phyloP scores from a whole-genome alignment of 92 coral and sea anemone genomes.

The Parazoanthus swiftii region DNA sequence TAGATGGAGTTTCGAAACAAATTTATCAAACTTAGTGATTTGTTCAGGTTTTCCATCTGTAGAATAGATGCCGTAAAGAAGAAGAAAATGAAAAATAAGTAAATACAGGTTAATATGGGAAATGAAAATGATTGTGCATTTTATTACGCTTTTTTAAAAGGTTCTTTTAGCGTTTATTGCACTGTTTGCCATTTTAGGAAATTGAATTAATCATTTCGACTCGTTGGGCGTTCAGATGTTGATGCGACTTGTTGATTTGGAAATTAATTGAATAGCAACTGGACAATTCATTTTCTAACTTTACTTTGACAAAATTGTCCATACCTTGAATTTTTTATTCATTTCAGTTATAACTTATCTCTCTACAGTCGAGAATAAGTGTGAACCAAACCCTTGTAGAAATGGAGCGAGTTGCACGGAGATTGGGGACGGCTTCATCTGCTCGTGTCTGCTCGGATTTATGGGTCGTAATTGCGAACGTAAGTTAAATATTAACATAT shows the following conservation, averaged over 20 bases:
- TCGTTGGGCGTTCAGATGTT: not conserved
- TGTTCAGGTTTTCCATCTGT: no score
- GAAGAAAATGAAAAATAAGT: not conserved
- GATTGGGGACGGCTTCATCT: slow-evolving; percentile 61
- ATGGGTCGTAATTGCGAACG: slow-evolving; percentile 95
- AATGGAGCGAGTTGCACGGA: slow-evolving; percentile 85
- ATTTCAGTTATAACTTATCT: not conserved
- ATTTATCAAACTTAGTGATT: not conserved
- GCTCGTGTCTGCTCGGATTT: slow-evolving; percentile 81
- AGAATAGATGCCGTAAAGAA: not conserved
- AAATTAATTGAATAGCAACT: no score
- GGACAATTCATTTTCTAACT: not conserved
- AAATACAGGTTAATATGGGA: no score
- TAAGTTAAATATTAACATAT: slow-evolving; percentile 45
- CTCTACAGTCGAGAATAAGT: slow-evolving; percentile 83
- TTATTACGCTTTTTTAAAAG: no score
- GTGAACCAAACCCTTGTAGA: slow-evolving; percentile 88
- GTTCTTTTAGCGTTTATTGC: no score
- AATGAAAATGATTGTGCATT: no score
- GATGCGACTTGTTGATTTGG: not conserved
- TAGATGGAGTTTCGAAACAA: not conserved
- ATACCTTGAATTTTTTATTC: not conserved
- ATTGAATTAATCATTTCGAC: no score
- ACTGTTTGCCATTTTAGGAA: no score
- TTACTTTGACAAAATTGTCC: not conserved